Evolutionary conservation across 1,140 invertebrate species (phyloP).

Genomic region (Thereuonema tuberculata): DNA sequence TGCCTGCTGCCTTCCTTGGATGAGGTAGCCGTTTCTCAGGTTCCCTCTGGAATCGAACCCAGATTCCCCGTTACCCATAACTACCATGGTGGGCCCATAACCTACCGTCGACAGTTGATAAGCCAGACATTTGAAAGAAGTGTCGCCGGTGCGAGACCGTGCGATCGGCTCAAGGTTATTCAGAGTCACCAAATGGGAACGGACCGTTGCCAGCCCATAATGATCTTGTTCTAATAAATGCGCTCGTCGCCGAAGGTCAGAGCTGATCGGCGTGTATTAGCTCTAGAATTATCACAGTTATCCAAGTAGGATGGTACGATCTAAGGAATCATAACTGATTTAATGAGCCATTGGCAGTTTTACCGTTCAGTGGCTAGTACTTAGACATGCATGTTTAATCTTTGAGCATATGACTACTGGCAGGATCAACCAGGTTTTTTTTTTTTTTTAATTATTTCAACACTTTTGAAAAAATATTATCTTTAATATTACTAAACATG

Average conservation of each 20-base stretch:
- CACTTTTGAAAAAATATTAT: no score
- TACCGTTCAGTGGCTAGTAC: slow-evolving; percentile 50
- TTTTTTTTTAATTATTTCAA: no score
- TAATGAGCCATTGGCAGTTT: slow-evolving; percentile 68
- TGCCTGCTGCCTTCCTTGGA: slow-evolving; percentile 83
- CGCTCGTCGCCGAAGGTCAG: slow-evolving; percentile 20
- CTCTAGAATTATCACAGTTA: no score
- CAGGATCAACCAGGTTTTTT: slow-evolving; percentile 42
- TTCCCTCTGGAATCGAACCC: slow-evolving; percentile 52
- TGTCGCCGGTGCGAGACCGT: slow-evolving; percentile 33
- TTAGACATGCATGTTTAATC: no score
- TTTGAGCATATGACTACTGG: slow-evolving; percentile 45
- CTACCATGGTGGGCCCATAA: slow-evolving; percentile 60
- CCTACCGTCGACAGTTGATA: slow-evolving; percentile 74
- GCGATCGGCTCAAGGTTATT: slow-evolving; percentile 63
- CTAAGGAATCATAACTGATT: no score
- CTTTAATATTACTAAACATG: no score
- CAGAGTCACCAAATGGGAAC: slow-evolving; percentile 49
- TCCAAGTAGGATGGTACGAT: no score
- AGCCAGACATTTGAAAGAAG: slow-evolving; percentile 75
- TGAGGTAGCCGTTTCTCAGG: slow-evolving; percentile 84
- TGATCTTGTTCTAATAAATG: slow-evolving; percentile 50
- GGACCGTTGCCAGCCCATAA: slow-evolving; percentile 17
- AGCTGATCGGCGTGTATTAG: no score
- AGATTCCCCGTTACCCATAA: slow-evolving; percentile 54